Percentiles rank a stretch among this genome's conserved stretches.
These are phyloP conservation scores for Colius striatus DNA, from an alignment of 2,113 vertebrate species.

Conservation along the genomic window DNA sequence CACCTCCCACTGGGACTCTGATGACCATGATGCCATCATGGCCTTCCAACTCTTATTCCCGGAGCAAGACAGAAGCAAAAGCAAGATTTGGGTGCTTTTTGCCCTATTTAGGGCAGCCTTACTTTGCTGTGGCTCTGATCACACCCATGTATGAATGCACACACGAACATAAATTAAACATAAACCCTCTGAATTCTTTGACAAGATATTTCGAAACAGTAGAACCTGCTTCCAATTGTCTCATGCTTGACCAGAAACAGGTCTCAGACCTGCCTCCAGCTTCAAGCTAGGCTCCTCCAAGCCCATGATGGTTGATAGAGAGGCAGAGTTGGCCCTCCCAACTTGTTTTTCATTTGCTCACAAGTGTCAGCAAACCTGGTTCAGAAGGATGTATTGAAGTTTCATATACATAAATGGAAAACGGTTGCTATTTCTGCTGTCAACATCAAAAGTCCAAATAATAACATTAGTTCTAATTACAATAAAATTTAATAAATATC, in stretches of 20 bases:
- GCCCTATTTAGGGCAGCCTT: neutral
- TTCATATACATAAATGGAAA: neutral
- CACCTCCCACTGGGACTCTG: neutral
- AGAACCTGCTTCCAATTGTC: neutral
- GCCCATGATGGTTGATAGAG: neutral
- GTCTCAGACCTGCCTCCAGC: neutral
- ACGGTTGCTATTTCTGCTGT: neutral
- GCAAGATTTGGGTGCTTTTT: rapidly evolving
- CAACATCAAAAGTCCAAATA: neutral
- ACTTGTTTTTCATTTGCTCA: neutral
- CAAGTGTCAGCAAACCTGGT: neutral
- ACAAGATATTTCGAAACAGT: neutral
- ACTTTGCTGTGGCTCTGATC: neutral
- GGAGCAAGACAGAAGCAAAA: neutral
- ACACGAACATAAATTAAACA: neutral
- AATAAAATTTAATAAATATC: neutral
- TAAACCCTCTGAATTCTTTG: neutral
- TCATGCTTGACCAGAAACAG: neutral
- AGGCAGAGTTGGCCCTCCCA: neutral
- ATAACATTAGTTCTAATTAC: neutral
- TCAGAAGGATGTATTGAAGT: neutral
- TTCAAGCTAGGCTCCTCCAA: neutral
- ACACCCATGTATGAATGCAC: rapidly evolving
- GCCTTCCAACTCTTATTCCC: neutral
- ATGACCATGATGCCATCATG: neutral